Conservation (phyloP, 2,888 invertebrate genomes). For the Dryococelus australis region DNA sequence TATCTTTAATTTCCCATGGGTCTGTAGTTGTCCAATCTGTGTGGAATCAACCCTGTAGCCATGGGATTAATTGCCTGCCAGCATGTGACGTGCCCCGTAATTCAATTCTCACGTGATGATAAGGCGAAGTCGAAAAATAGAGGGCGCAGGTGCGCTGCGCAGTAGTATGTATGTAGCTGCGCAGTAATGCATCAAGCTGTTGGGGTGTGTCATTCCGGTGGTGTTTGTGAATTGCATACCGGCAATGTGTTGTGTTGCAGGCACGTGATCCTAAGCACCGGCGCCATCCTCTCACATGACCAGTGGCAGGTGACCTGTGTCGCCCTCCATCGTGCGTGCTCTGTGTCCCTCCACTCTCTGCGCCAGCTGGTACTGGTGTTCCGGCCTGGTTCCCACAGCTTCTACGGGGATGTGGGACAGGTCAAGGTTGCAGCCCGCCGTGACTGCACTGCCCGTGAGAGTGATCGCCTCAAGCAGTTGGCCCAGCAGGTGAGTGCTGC, state of each 20-base stretch:
- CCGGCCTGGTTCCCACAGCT: slow-evolving; percentile 90
- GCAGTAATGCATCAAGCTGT: too few relatives aligned
- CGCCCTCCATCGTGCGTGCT: slow-evolving; percentile 83
- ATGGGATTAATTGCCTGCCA: too few relatives aligned
- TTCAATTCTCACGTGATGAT: too few relatives aligned
- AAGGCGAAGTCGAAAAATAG: too few relatives aligned
- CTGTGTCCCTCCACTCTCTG: slow-evolving; percentile 85
- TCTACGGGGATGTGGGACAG: slow-evolving; percentile 90
- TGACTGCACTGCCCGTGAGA: slow-evolving; percentile 85
- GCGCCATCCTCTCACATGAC: slow-evolving; percentile 75
- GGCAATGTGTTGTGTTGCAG: slow-evolving; percentile 55
- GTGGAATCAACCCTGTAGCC: too few relatives aligned
- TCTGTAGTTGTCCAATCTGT: too few relatives aligned
- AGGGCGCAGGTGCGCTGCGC: too few relatives aligned
- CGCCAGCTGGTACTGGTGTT: slow-evolving; percentile 90
- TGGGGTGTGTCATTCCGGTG: too few relatives aligned
- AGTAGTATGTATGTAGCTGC: too few relatives aligned
- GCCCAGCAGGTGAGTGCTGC: slow-evolving; percentile 81
- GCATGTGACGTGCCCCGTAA: too few relatives aligned
- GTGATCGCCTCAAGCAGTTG: slow-evolving; percentile 83
- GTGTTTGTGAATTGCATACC: too few relatives aligned
- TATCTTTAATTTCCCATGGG: too few relatives aligned
- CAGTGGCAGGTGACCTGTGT: slow-evolving; percentile 89
- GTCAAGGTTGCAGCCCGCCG: slow-evolving; percentile 93
- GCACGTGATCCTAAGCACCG: slow-evolving; percentile 81